phyloP scores from a whole-genome alignment of 2,113 vertebrate genomes.

The Nesospiza acunhae region DNA sequence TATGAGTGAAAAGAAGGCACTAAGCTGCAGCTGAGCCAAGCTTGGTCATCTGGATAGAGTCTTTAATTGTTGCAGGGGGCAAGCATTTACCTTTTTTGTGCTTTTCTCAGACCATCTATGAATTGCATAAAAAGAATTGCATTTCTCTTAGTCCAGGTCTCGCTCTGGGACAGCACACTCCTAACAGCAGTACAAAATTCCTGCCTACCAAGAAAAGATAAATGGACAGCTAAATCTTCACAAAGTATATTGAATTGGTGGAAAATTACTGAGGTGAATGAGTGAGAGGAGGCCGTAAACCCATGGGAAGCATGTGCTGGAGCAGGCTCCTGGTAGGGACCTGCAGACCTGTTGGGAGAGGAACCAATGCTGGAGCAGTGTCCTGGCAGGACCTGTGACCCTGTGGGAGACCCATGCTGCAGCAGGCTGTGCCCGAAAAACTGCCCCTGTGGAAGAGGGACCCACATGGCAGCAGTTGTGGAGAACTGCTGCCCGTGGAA shows the following conservation, averaged over 20 bases:
- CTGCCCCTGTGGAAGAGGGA: neutral
- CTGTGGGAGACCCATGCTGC: neutral
- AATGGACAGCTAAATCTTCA: neutral
- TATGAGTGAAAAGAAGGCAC: neutral
- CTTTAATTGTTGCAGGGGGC: neutral
- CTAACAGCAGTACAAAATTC: neutral
- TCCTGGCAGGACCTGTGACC: neutral
- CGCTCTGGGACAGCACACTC: neutral
- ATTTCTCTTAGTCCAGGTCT: neutral
- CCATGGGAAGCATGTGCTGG: neutral
- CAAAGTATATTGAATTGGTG: neutral
- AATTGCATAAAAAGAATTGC: neutral
- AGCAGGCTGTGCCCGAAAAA: neutral
- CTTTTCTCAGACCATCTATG: neutral
- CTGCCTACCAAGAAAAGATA: neutral
- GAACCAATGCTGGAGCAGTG: neutral
- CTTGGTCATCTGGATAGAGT: neutral
- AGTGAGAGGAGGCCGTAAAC: neutral
- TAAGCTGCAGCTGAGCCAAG: neutral
- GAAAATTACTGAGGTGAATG: neutral
- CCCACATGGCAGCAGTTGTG: neutral
- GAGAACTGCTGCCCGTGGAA: fast-evolving
- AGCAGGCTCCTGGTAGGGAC: neutral
- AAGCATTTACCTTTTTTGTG: neutral
- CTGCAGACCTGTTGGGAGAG: neutral